Conservation (phyloP, 1,140 invertebrate genomes). For the Drosophila teissieri region DNA sequence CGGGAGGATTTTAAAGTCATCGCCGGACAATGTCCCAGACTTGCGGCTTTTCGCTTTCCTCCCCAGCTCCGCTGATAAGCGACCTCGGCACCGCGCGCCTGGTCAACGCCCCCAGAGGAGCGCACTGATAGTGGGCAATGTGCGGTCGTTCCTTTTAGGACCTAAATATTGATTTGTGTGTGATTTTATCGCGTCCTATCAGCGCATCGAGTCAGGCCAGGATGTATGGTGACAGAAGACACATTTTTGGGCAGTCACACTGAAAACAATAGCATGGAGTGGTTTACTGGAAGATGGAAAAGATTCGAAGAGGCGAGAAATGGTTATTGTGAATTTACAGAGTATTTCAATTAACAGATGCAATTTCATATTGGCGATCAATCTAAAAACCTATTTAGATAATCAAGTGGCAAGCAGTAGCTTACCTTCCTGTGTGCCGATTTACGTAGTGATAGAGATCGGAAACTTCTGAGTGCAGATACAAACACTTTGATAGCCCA, state of each 20-base stretch:
- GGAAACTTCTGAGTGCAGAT: constrained; percentile 17
- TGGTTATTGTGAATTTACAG: too few species aligned
- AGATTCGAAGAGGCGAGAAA: too few species aligned
- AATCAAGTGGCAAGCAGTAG: too few species aligned
- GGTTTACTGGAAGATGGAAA: too few species aligned
- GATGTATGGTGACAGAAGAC: constrained; percentile 7
- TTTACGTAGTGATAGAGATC: too few species aligned
- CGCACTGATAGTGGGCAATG: constrained; percentile 46
- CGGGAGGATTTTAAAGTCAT: constrained; percentile 70
- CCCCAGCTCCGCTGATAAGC: constrained; percentile 56
- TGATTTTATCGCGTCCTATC: constrained; percentile 8
- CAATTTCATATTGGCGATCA: too few species aligned
- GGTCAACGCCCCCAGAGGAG: constrained; percentile 68
- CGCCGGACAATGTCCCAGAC: constrained; percentile 61
- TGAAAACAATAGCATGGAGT: neutral
- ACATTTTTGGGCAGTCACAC: neutral
- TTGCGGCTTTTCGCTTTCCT: constrained; percentile 21
- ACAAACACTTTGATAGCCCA: neutral
- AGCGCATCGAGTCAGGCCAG: constrained; percentile 10
- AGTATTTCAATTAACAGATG: too few species aligned
- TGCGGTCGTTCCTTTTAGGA: constrained; percentile 29
- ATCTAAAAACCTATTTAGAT: too few species aligned
- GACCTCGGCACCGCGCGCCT: constrained; percentile 6
- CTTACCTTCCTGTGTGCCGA: too few species aligned
- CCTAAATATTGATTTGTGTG: constrained; percentile 31